Percentiles rank a stretch among this genome's conserved stretches.
These are phyloP conservation scores for Micromussa lordhowensis DNA, from an alignment of 92 coral and sea anemone species.

Conservation along the genomic window DNA sequence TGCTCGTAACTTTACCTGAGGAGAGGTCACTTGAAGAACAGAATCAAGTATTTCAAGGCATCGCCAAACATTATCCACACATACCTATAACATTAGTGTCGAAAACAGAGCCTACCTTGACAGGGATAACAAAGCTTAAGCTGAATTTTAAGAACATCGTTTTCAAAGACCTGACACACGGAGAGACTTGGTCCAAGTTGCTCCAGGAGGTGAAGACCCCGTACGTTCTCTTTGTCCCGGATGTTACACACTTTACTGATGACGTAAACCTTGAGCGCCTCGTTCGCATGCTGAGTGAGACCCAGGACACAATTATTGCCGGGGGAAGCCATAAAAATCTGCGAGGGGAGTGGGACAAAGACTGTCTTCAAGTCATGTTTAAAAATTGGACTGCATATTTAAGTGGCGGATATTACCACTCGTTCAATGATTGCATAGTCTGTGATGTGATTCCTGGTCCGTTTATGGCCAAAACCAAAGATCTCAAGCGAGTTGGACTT, in stretches of 20 bases:
- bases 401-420: constrained; percentile 84
- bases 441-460: constrained; percentile 90
- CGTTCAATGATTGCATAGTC: constrained; percentile 84
- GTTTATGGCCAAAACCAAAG: constrained; percentile 86
- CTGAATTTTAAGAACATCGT: constrained; percentile 9
- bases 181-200: constrained; percentile 51
- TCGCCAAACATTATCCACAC: constrained; percentile 2
- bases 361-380: constrained; percentile 83
- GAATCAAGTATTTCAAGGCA: constrained; percentile 26
- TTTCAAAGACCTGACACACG: constrained; percentile 17
- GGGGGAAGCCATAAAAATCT: constrained; percentile 86
- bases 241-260: too few species aligned
- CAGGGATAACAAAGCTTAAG: not conserved
- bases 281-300: constrained; percentile 73
- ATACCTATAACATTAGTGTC: not conserved
- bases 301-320: constrained; percentile 75
- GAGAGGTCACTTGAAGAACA: constrained; percentile 41
- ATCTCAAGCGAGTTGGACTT: constrained; percentile 58
- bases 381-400: constrained; percentile 84
- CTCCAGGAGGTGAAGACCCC: constrained; percentile 52
- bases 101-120: not conserved
- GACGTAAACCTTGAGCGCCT: too few species aligned
- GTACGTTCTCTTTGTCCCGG: constrained; percentile 62
- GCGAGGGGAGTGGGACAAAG: constrained; percentile 91
- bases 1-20: constrained; percentile 60